Conservation (phyloP, 2,797 vertebrate genomes). For the Tinamus major region DNA sequence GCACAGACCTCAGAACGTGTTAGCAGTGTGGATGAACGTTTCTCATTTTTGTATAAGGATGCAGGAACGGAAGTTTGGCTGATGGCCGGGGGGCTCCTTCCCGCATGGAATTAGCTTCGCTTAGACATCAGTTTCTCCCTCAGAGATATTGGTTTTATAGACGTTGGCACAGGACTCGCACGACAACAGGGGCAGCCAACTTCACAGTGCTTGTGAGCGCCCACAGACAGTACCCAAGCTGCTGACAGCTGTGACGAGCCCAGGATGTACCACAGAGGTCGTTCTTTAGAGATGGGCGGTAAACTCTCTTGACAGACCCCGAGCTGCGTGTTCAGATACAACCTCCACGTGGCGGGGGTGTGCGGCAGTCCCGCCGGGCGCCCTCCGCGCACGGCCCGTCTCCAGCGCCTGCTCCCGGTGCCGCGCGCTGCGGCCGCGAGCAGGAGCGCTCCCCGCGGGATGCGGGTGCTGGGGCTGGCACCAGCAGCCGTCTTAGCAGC, state of each 20-base stretch:
- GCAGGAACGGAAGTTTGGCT: not conserved
- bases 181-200: constrained; percentile 34
- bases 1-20: not conserved
- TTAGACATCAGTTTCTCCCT: not conserved
- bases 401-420: fast-evolving
- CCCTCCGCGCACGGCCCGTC: not conserved
- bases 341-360: not conserved
- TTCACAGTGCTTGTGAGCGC: not conserved
- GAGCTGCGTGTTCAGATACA: not conserved
- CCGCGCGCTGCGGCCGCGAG: fast-evolving
- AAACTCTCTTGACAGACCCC: not conserved
- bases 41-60: not conserved
- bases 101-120: not conserved
- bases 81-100: not conserved
- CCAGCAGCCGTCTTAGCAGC: not conserved
- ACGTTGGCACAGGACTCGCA: not conserved
- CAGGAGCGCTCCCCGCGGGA: not conserved
- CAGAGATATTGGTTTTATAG: not conserved
- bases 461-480: fast-evolving
- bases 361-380: not conserved
- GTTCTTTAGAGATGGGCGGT: not conserved
- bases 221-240: not conserved
- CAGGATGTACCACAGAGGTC: not conserved
- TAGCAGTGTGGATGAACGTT: not conserved
- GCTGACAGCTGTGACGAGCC: not conserved